Evolutionary conservation across 2,888 invertebrate genomes (phyloP), one percentile per base, ranked within the genome.

Genomic region (Platycnemis pennipes): DNA sequence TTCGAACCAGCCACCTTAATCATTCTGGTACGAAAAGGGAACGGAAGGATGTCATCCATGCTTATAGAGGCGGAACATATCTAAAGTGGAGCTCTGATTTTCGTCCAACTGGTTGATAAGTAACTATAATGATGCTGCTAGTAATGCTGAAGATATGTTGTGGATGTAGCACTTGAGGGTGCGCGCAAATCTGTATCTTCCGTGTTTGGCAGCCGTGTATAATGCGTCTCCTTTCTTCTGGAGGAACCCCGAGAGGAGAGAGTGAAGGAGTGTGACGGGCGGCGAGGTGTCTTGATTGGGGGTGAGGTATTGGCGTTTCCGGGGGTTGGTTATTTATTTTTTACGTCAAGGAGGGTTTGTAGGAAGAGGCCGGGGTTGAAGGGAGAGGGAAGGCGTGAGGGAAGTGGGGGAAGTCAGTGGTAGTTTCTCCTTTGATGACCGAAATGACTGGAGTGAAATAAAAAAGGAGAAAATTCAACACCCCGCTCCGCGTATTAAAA

Each of bases 361-460:
- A 37, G 63, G 3, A 22, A 11, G 5, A 5, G 0, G 44, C 3
- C n/a, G 26, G 88, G 13, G 7, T 45, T n/a, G 11, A 45, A 88
- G 49, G 37, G 2, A 13, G 77, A 8, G 26, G 88, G 46, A 37
- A 44, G 7, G 86, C 0, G 45, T 37, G 31, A 46, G 7, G 2
- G 49, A 22, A 13, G 88, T n/a, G 31, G 37, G 63, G 42, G 44
- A 22, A 26, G 42, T 31, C 42, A 53, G 37, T 56, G 42, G 44
- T 44, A 56, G 26, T 42, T 53, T 91, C 63, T 53, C 63, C 91
- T 91, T 91, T 91, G 91, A 91, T 91, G 91, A 91, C 91, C 91
- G 56, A 91, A 91, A 91, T 91, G 91, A 91, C 91, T 53, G 44
- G 91, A 53, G 91, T 37, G 88, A n/a, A 46, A 53, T 37, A 89